phyloP scores from a whole-genome alignment of 1,140 invertebrate genomes.

The Drosophila persimilis region DNA sequence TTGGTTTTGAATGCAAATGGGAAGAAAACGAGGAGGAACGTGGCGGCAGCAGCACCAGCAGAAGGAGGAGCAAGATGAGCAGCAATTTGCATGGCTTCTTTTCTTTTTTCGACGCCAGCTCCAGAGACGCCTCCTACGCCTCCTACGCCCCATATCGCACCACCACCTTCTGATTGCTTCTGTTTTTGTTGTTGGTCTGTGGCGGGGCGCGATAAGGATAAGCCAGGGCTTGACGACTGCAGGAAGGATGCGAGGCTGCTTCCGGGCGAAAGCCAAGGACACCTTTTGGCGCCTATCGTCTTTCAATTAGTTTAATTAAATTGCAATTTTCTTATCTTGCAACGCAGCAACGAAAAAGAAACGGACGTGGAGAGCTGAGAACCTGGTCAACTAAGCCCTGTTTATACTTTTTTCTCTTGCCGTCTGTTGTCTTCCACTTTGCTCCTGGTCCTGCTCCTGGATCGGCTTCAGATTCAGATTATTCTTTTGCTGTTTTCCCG shows the following conservation, averaged over 20 bases:
- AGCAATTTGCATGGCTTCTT: constrained; percentile 71
- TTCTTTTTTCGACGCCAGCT: neutral
- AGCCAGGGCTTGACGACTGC: constrained; percentile 31
- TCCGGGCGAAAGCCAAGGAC: constrained; percentile 3
- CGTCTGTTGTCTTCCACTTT: constrained; percentile 3
- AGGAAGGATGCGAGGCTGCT: constrained; percentile 3
- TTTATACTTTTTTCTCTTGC: constrained; percentile 28
- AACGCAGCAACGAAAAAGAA: constrained; percentile 12
- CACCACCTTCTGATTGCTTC: neutral
- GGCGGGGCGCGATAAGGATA: constrained; percentile 62
- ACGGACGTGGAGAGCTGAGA: neutral
- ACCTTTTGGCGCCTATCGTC: constrained; percentile 63
- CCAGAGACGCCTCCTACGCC: no score
- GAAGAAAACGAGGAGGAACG: constrained; percentile 20
- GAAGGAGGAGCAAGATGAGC: constrained; percentile 32
- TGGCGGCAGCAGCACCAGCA: no score
- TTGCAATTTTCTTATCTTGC: constrained; percentile 62
- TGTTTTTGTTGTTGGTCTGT: constrained; percentile 40
- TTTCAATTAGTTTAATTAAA: constrained; percentile 81
- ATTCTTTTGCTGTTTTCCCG: constrained; percentile 16
- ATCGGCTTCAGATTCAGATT: neutral
- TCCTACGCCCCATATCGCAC: no score
- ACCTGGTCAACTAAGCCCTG: constrained; percentile 51
- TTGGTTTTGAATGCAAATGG: constrained; percentile 74
- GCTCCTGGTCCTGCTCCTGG: neutral